phyloP scores from a whole-genome alignment of 2,113 vertebrate genomes.

The Tympanuchus pallidicinctus region DNA sequence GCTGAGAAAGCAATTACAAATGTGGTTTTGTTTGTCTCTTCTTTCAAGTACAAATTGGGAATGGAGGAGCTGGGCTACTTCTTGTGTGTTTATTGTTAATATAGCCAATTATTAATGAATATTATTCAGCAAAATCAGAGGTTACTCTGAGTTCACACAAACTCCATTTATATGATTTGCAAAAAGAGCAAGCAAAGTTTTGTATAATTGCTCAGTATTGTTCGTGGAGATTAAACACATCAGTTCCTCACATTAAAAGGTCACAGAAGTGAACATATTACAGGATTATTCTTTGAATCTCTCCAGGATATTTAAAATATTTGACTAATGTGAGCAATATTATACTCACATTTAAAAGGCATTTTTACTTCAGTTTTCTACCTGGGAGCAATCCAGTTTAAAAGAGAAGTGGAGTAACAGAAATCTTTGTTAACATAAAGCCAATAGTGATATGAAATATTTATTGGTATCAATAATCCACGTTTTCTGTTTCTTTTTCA shows the following conservation, averaged over 20 bases:
- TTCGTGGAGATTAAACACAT: constrained; percentile 38
- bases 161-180: constrained; percentile 44
- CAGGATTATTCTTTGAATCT: constrained; percentile 35
- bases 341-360: constrained; percentile 43
- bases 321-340: constrained; percentile 7
- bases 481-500: background rate
- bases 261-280: constrained; percentile 15
- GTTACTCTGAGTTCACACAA: constrained; percentile 17
- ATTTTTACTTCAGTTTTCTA: constrained; percentile 11
- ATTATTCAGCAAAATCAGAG: constrained; percentile 28
- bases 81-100: background rate
- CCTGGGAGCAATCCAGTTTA: constrained; percentile 8
- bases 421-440: background rate
- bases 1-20: background rate
- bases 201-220: constrained; percentile 31
- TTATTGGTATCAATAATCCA: background rate
- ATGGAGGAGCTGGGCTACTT: background rate
- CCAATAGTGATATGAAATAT: background rate
- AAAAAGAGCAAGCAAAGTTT: constrained; percentile 50
- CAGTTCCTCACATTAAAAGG: constrained; percentile 31
- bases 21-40: background rate
- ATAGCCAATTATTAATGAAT: background rate
- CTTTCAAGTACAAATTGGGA: background rate
- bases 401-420: background rate
- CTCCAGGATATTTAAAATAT: constrained; percentile 28